A percentile compares a stretch with the other conserved stretches of the same genome.
These are phyloP conservation scores for silkworm (Bombyx mori) DNA, from an alignment of 1,140 invertebrate species.

Conservation along the genomic window ASM3026992v2 NC_085112.1:15668001-15668500, in stretches of 20 bases:
- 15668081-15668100: conserved; percentile 24
- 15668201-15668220: conserved; percentile 41
- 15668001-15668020: conserved; percentile 36
- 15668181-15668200: conserved; percentile 54
- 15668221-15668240: conserved; percentile 43
- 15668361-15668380: conserved; percentile 76
- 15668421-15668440: conserved; percentile 50
- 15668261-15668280: conserved; percentile 44
- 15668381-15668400: conserved; percentile 70
- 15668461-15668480: conserved; percentile 42
- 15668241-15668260: conserved; percentile 36
- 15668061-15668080: conserved; percentile 57
- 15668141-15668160: conserved; percentile 75
- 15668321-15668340: conserved; percentile 51
- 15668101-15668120: conserved; percentile 64
- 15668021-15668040: conserved; percentile 70
- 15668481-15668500: conserved; percentile 51
- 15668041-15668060: conserved; percentile 73
- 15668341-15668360: conserved; percentile 64
- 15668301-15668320: conserved; percentile 62
- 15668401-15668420: conserved; percentile 56
- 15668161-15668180: conserved; percentile 71
- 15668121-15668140: conserved; percentile 80
- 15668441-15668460: conserved; percentile 46
- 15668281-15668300: conserved; percentile 55